These are phyloP conservation scores for Perizoma flavofasciatum DNA, from an alignment of 2,888 invertebrate genomes.

Conservation along the genomic window DNA sequence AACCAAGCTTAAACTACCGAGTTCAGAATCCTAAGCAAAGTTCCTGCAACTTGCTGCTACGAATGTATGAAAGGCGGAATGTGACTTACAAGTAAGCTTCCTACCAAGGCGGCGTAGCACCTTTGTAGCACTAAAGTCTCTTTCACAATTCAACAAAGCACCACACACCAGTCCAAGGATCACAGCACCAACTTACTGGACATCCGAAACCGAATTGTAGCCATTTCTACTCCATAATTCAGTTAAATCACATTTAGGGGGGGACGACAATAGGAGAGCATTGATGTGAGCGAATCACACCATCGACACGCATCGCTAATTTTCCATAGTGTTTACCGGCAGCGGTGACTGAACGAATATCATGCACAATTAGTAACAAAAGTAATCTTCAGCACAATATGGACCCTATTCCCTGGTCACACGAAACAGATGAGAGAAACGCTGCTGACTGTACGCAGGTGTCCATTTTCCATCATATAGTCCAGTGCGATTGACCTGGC, in stretches of 20 bases:
- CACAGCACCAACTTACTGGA: constrained; percentile 59
- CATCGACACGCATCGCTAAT: constrained; percentile 79
- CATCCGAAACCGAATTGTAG: constrained; percentile 78
- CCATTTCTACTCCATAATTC: constrained; percentile 79
- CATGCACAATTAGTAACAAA: constrained; percentile 50
- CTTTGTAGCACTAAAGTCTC: constrained; percentile 58
- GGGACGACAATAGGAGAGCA: constrained; percentile 81
- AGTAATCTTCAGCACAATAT: constrained; percentile 7
- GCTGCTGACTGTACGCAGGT: constrained; percentile 27
- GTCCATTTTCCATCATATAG: constrained; percentile 35
- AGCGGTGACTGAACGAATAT: constrained; percentile 65
- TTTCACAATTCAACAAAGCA: constrained; percentile 51
- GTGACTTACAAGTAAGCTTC: constrained; percentile 65
- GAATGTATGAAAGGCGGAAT: constrained; percentile 25
- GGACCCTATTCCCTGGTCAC: constrained; percentile 19
- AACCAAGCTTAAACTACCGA: too few relatives aligned
- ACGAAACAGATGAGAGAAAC: constrained; percentile 4
- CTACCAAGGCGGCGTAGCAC: constrained; percentile 61
- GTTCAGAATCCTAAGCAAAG: too few relatives aligned
- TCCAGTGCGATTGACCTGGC: constrained; percentile 39
- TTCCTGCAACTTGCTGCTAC: constrained; percentile 7
- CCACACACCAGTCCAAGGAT: constrained; percentile 51
- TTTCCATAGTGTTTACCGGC: constrained; percentile 71
- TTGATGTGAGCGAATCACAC: constrained; percentile 82
- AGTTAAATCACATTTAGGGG: constrained; percentile 81